Evolutionary conservation across 1,140 invertebrate genomes (phyloP).

Genomic region (Dreissena rostriformis): DNA sequence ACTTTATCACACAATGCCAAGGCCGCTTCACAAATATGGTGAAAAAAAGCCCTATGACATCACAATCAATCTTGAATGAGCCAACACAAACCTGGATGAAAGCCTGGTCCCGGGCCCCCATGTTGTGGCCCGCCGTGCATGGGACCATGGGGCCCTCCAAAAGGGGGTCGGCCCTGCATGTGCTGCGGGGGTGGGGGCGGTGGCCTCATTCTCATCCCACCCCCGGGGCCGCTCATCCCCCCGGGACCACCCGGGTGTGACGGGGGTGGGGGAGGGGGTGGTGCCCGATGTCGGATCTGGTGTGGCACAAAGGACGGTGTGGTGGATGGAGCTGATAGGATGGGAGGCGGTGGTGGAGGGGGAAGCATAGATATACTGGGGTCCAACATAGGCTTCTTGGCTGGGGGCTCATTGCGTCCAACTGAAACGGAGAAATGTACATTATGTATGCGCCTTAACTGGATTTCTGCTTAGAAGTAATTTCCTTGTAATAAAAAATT

Average conservation of each 20-base stretch:
- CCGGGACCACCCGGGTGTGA: background rate
- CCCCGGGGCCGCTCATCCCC: background rate
- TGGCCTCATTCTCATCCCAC: constrained; percentile 12
- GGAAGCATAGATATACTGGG: background rate
- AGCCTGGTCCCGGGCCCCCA: background rate
- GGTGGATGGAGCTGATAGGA: background rate
- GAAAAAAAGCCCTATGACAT: too few relatives aligned
- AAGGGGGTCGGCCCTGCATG: constrained; percentile 13
- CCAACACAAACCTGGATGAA: too few relatives aligned
- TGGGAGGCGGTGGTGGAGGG: constrained; percentile 49
- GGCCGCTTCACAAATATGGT: too few relatives aligned
- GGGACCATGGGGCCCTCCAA: constrained; percentile 20
- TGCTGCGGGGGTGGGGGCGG: constrained; percentile 23
- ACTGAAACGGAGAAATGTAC: constrained; percentile 12
- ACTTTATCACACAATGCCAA: too few relatives aligned
- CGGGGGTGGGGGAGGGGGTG: constrained; percentile 37
- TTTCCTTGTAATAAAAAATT: too few relatives aligned
- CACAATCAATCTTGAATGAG: too few relatives aligned
- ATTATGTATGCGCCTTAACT: background rate
- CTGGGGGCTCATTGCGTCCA: constrained; percentile 48
- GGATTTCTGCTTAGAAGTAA: too few relatives aligned
- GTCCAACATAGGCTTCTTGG: constrained; percentile 31
- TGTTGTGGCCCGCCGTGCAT: constrained; percentile 25
- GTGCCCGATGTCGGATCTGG: constrained; percentile 32
- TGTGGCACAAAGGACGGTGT: constrained; percentile 43